A percentile compares a stretch with the other conserved stretches of the same genome.
Evolutionary conservation across 2,797 vertebrate species (phyloP).

Genomic region (Falco concolor): DNA sequence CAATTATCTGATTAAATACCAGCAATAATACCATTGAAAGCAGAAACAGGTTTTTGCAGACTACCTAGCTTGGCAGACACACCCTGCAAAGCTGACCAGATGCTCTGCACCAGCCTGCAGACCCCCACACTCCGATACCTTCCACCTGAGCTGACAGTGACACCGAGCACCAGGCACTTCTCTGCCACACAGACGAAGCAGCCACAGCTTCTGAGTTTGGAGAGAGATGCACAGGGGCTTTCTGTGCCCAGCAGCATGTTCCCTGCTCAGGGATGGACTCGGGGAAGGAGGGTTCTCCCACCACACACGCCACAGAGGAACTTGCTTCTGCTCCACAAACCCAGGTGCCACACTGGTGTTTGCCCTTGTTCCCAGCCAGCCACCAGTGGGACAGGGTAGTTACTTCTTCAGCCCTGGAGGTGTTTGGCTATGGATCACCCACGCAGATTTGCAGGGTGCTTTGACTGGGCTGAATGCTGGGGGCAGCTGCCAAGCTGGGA

Average conservation of each 20-base stretch:
- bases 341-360: neutral
- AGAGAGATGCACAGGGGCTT: neutral
- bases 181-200: accelerated
- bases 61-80: neutral
- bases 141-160: neutral
- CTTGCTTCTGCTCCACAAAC: neutral
- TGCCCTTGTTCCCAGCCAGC: neutral
- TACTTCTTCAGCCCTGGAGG: neutral
- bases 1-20: neutral
- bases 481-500: neutral
- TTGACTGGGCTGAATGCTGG: neutral
- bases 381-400: neutral
- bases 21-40: neutral
- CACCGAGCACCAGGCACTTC: neutral
- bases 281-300: neutral
- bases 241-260: neutral
- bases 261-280: no score
- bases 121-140: neutral
- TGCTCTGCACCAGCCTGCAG: neutral
- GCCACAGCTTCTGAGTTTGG: neutral
- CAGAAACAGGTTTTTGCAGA: neutral
- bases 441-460: neutral
- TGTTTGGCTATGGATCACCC: neutral
- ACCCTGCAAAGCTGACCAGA: neutral
- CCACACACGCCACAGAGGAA: neutral